Conservation (phyloP, 2,113 vertebrate genomes). For the Eclectus roratus region DNA sequence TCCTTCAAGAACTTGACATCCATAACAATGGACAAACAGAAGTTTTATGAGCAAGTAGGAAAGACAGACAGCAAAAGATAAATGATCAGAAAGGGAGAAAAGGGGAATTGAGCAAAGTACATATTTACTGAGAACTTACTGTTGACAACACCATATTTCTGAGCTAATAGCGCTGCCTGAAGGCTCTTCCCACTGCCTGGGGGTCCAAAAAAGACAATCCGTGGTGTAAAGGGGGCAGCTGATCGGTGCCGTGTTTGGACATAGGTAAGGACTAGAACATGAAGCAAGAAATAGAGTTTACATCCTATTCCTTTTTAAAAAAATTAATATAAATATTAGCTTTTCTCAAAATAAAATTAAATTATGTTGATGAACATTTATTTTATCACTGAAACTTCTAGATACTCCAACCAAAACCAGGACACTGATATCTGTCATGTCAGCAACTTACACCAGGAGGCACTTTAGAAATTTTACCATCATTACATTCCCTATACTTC, state of each 20-base stretch:
- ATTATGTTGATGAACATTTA: not conserved
- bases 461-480: not conserved
- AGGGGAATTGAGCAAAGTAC: conserved; percentile 28
- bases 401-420: not conserved
- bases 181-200: conserved; percentile 88
- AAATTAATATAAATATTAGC: not conserved
- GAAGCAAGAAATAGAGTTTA: not conserved
- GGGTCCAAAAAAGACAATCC: conserved; percentile 86
- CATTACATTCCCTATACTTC: not conserved
- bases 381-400: not conserved
- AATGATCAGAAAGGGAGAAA: not conserved
- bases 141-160: conserved; percentile 85
- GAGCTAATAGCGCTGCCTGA: conserved; percentile 84
- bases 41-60: not conserved
- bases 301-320: accelerated
- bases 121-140: conserved; percentile 75
- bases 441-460: not conserved
- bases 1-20: not conserved
- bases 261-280: conserved; percentile 77
- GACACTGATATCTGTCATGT: not conserved
- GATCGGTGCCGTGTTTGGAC: conserved; percentile 71
- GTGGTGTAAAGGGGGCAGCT: conserved; percentile 81
- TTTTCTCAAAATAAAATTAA: not conserved
- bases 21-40: not conserved
- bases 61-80: not conserved